Base-by-base conservation (phyloP, 2,888 invertebrate genomes). In the Thelaira solivaga region DNA sequence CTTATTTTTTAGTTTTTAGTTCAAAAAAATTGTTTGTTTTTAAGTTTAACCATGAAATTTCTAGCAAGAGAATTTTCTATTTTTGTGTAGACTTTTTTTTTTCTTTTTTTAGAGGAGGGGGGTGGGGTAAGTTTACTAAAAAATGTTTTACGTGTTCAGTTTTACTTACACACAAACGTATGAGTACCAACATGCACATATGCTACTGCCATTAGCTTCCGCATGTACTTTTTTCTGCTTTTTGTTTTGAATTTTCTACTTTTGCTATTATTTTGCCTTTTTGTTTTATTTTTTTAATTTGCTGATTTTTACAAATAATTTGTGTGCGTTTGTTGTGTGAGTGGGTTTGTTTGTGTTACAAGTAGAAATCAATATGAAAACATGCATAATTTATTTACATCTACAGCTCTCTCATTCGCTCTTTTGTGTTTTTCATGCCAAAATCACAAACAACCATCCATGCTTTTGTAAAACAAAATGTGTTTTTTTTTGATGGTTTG, bases 341-440 rank as follows among this genome's bases (percentile, higher is more conserved):
- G 20, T 41, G 4, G 22, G 49, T 39, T n/a, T 24, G 8, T 47
- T 24, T 13, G 10, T 8, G 26, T 7, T 22, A 26, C 26, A 41
- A 51, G 43, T 36, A 41, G 72, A 67, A 61, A 62, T 61, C 47
- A 69, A 61, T 69, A 68, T 20, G 43, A 51, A 26, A 18, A 45
- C n/a, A n/a, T n/a, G n/a, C n/a, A 43, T 26, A 51, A 34, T 13
- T 43, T 45, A 64, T 62, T 34, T 65, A 49, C 57, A 24, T 59
- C 45, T 69, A 59, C 51, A 51, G 7, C 73, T 29, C 18, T 74
- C 69, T 78, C 78, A 24, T 68, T 69, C 59, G 74, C 78, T 76
- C 76, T 34, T 55, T 24, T 34, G n/a, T 43, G 22, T 53, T 61
- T 51, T 8, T 67, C n/a, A 6, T 8, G 10, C 8, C 16, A 20